Base-by-base conservation (phyloP, 1,140 invertebrate genomes). In the Cotesia vestalis region DNA sequence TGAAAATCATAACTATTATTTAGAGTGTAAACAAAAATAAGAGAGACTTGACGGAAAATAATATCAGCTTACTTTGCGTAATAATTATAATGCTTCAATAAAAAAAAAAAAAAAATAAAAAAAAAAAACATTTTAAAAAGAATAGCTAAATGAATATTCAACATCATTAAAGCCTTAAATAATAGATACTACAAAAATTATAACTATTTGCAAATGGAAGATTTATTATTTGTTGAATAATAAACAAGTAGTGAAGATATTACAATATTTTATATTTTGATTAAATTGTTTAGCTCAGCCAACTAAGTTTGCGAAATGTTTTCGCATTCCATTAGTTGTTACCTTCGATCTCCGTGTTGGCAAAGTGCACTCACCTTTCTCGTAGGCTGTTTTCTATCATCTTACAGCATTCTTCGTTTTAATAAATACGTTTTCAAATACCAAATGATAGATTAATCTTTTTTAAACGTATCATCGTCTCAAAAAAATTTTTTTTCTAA, bases 271-370 rank as follows among this genome's bases (percentile, higher is more conserved):
- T 66, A 52, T 55, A 55, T n/a, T 66, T 66, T 52, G 20, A 36
- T 52, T n/a, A 66, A 66, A 66, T 66, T 66, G 63, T 66, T 66
- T 52, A 66, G 20, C 9, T 55, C 12, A 14, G 12, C 5, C n/a
- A 66, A 52, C 46, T 52, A 66, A 66, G 63, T 66, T 66, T 66
- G 63, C 63, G 63, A 66, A 66, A 66, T 66, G 40, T 66, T 66
- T 66, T 66, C 17, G 46, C 63, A 66, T 66, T 66, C 40, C 63
- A 66, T 52, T 40, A 55, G 40, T 14, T 20, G 36, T 66, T 51
- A 4, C 63, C 46, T 66, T 66, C 11, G 14, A 52, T 66, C n/a
- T n/a, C 20, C n/a, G 20, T 52, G n/a, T 35, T 51, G 5, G 14
- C n/a, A 53, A 52, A 34, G 63, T 53, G 63, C 40, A 66, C 17